Base-by-base conservation (phyloP, 2,888 invertebrate genomes). In the Rhimphoctona megacephalus region DNA sequence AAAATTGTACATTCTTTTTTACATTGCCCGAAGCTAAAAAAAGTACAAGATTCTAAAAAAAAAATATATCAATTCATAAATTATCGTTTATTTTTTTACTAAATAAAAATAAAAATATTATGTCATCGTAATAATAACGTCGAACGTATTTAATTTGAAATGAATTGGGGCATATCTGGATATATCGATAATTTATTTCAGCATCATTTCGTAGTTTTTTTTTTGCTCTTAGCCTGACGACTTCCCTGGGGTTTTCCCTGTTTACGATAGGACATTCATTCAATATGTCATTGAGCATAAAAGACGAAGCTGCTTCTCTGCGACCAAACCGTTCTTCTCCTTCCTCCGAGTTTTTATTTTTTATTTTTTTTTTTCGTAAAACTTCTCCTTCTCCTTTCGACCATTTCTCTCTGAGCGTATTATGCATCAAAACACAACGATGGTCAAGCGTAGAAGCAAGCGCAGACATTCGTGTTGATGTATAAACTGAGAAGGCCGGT, bases 181-280 rank as follows among this genome's bases (percentile, higher is more conserved):
- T 9, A 49, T 19, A 49, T 8, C 17, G 17, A 61, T 49, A 39
- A 49, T 66, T 83, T 67, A 81, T 36, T 33, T 19, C 14, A 49
- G n/a, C n/a, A 22, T 33, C 22, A 46, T 52, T 39, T 64, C 30
- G 6, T 82, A 19, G 49, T 25, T 17, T 64, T 54, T 17, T 30
- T 61, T 30, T 14, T 0, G 30, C 25, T 57, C 11, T 57, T 3
- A 25, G 25, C 25, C 57, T 30, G 61, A 61, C 17, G 61, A 49
- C 19, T 49, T 64, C 22, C 14, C 25, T 30, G 78, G 86, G 86
- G 54, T 78, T 86, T 86, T 81, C 81, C 83, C 54, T 3, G 8
- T 33, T 52, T 25, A 30, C 49, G 54, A 78, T 52, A 77, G 78
- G 17, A 73, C 73, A 70, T 74, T 78, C 67, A 9, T 36, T 22